Evolutionary conservation across 2,113 vertebrate species (phyloP), one percentile per base, ranked within the genome.

Genomic region (Dissostichus mawsoni): DNA sequence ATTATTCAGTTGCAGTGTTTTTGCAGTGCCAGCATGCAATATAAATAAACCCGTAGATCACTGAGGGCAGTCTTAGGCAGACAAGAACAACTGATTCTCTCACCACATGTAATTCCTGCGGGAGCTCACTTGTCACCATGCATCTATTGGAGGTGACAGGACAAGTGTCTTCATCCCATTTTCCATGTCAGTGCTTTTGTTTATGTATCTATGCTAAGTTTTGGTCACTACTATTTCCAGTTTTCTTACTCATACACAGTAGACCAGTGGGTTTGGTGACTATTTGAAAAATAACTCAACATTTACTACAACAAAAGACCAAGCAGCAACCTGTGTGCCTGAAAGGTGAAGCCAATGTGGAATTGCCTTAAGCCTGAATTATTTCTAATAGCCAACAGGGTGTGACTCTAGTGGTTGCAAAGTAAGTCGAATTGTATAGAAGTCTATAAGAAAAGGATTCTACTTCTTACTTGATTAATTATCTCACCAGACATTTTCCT

Each of bases 1-100:
- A 11, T 67, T 18, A 78, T 69, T 85, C 57, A 76, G 16, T 55
- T 36, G 11, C 47, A 56, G 25, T 70, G 64, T 69, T 79, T 29
- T 56, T 77, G 53, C 25, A 52, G 44, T 5, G 59, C 41, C 56
- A 56, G 29, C 63, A 64, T 59, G 41, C 58, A 53, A 67, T 48
- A 63, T 33, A 65, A 53, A 64, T 29, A 62, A 47, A 76, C 59
- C 13, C 51, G 50, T 12, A 48, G 44, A 78, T 70, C 58, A n/a
- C n/a, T 61, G 51, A 57, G 48, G 55, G 52, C 29, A n/a, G 10
- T 61, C 13, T 13, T 13, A 25, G 44, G 18, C 23, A 50, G 41
- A 57, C 23, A 45, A 41, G 11, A 52, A 36, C 3, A 11, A 70
- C 47, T 20, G 5, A 33, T n/a, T n/a, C 36, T 41, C 33, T 41